These are phyloP conservation scores for Drosophila testacea DNA, from an alignment of 2,888 invertebrate genomes.

Conservation along the genomic window DNA sequence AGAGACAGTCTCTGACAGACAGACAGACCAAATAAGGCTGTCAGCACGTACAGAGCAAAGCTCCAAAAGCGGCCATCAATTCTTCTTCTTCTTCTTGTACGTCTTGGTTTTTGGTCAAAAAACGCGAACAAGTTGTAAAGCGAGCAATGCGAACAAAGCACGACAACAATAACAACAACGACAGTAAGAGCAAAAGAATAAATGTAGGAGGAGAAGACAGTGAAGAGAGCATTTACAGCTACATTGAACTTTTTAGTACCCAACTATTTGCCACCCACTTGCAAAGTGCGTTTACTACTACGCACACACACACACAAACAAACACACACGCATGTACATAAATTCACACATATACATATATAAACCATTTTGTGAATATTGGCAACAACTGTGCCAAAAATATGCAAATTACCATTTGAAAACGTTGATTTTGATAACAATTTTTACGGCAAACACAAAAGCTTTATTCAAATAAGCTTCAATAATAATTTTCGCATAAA, in stretches of 20 bases:
- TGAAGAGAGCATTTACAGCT: conserved; percentile 70
- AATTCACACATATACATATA: conserved; percentile 6
- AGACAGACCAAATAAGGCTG: conserved; percentile 69
- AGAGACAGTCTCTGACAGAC: conserved; percentile 19
- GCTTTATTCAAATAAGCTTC: conserved; percentile 60
- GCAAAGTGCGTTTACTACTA: conserved; percentile 80
- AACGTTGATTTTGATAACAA: conserved; percentile 43
- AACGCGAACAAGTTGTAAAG: conserved; percentile 77
- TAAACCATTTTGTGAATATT: conserved; percentile 32
- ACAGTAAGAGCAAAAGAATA: conserved; percentile 34
- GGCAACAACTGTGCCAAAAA: conserved; percentile 76
- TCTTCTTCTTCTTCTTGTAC: conserved; percentile 35
- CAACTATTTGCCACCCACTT: conserved; percentile 68
- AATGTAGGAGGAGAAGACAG: conserved; percentile 21
- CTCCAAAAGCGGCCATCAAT: conserved; percentile 71
- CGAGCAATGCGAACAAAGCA: conserved; percentile 75
- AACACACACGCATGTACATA: conserved; percentile 22
- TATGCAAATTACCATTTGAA: conserved; percentile 75
- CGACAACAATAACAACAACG: conserved; percentile 19
- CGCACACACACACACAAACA: conserved; percentile 56
- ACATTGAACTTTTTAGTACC: conserved; percentile 76
- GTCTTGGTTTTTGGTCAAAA: conserved; percentile 69
- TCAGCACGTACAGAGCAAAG: conserved; percentile 60
- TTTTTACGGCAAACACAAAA: conserved; percentile 40
- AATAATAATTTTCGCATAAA: conserved; percentile 48